Evolutionary conservation across 2,888 invertebrate species (phyloP).

Genomic region (Notocelia uddmanniana): DNA sequence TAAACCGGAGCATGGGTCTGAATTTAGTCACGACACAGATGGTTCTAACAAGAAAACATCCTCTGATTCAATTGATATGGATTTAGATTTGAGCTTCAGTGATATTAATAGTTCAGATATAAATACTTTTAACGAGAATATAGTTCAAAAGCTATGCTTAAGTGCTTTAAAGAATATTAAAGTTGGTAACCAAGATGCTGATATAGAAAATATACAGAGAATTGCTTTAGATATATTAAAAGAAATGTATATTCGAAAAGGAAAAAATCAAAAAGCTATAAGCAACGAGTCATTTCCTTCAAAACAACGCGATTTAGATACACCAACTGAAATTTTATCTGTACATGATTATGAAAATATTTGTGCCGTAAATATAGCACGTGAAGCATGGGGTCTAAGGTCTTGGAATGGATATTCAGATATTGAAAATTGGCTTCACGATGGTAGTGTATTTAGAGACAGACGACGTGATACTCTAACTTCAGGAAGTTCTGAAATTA

Average conservation of each 20-base stretch:
- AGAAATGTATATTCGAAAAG: conserved; percentile 83
- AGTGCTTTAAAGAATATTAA: conserved; percentile 84
- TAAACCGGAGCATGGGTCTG: conserved; percentile 75
- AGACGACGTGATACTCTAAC: conserved; percentile 85
- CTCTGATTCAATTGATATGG: conserved; percentile 83
- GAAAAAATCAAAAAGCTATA: conserved; percentile 71
- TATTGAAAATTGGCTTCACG: conserved; percentile 87
- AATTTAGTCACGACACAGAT: conserved; percentile 79
- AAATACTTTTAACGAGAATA: conserved; percentile 84
- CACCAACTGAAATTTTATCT: conserved; percentile 86
- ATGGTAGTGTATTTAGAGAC: conserved; percentile 87
- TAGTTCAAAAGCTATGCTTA: conserved; percentile 82
- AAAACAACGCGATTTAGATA: conserved; percentile 81
- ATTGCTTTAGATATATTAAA: conserved; percentile 83
- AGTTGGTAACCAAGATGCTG: conserved; percentile 84
- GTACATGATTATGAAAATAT: conserved; percentile 89
- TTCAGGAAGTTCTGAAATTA: conserved; percentile 85
- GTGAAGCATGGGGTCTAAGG: conserved; percentile 88
- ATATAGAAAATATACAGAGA: conserved; percentile 83
- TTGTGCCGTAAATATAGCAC: conserved; percentile 87
- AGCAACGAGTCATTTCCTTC: conserved; percentile 66
- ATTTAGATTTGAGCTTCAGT: conserved; percentile 83
- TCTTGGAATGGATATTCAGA: conserved; percentile 89
- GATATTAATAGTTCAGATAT: conserved; percentile 85
- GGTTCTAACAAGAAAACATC: conserved; percentile 82